These are phyloP conservation scores for Crocodylus rhombifer DNA, from an alignment of 2,797 vertebrate genomes.

Conservation along the genomic window DNA sequence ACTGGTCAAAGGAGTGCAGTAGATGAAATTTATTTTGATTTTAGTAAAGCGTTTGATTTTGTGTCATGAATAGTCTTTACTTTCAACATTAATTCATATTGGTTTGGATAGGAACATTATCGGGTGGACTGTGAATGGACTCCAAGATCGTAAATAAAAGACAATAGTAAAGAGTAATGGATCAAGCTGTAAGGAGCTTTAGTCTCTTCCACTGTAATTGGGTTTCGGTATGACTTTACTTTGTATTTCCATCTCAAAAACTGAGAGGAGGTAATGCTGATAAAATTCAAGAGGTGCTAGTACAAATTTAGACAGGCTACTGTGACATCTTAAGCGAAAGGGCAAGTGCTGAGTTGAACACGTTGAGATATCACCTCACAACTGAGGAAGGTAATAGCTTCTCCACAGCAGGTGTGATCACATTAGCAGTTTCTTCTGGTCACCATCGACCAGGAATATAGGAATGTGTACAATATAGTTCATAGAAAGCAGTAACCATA, in stretches of 20 bases:
- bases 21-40: background rate
- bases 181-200: slow-evolving; percentile 7
- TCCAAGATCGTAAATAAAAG: slow-evolving; percentile 28
- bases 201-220: background rate
- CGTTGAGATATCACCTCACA: background rate
- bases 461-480: background rate
- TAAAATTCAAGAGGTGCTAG: background rate
- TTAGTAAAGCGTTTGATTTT: background rate
- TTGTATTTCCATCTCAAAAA: background rate
- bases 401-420: background rate
- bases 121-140: background rate
- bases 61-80: background rate
- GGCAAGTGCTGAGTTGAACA: background rate
- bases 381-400: background rate
- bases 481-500: background rate
- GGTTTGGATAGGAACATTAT: slow-evolving; percentile 3
- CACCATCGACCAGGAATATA: background rate
- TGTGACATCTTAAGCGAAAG: too few relatives aligned
- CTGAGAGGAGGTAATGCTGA: background rate
- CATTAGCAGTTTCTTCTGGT: background rate
- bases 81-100: background rate
- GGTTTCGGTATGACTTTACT: background rate
- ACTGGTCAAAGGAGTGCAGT: background rate
- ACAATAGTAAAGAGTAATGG: background rate
- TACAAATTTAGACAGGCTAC: too few relatives aligned